Percentiles rank a stretch among this genome's conserved stretches.
Evolutionary conservation across 2,888 invertebrate species (phyloP).

Genomic region (Lamellibrachia columna): DNA sequence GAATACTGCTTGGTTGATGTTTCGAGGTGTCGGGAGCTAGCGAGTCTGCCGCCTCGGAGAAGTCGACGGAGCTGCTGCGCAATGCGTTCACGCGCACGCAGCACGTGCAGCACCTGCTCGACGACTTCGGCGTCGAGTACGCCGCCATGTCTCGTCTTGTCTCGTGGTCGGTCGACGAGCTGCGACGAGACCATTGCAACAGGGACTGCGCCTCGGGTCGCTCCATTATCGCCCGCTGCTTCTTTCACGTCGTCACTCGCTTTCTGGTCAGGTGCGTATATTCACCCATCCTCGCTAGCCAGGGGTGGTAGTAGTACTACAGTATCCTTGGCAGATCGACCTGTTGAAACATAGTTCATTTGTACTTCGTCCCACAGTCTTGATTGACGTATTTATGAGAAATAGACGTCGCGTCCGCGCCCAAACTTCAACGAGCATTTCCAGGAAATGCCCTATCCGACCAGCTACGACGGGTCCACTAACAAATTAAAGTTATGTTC

Average conservation of each 20-base stretch:
- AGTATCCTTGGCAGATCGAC: no score
- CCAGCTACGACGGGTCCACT: no score
- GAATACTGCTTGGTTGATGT: background rate
- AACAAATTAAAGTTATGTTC: no score
- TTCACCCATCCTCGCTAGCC: no score
- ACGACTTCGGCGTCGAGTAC: background rate
- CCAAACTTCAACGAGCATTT: no score
- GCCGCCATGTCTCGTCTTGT: background rate
- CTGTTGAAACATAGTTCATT: no score
- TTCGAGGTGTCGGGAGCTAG: background rate
- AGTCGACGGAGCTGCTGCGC: background rate
- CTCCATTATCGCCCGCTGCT: background rate
- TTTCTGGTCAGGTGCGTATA: background rate
- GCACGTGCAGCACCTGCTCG: background rate
- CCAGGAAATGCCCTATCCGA: no score
- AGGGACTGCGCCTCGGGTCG: background rate
- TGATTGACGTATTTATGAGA: no score
- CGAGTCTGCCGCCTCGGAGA: background rate
- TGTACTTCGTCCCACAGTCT: no score
- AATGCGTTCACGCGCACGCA: background rate
- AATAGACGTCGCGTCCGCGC: no score
- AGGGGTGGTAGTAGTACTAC: no score
- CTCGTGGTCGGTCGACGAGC: slow-evolving; percentile 12
- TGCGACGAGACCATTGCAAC: background rate
- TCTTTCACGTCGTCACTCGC: background rate